Percentiles rank a stretch among this genome's conserved stretches.
phyloP scores from a whole-genome alignment of 2,113 vertebrate species.

The Clarias gariepinus region DNA sequence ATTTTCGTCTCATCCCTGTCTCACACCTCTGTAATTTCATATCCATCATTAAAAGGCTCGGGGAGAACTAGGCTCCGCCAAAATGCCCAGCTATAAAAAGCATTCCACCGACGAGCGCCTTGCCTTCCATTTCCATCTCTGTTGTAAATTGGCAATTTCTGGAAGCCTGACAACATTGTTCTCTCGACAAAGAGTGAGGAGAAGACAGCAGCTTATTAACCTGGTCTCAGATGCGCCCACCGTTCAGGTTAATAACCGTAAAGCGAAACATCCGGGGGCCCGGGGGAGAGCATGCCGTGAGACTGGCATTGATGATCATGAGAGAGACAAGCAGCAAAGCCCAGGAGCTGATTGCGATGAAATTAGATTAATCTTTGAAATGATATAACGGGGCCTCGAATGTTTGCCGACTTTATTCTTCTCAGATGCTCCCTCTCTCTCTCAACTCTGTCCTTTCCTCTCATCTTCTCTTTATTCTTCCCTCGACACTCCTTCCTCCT shows the following conservation, averaged over 20 bases:
- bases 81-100: slow-evolving; percentile 52
- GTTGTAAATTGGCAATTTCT: slow-evolving; percentile 61
- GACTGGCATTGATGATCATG: slow-evolving; percentile 40
- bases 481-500: slow-evolving; percentile 12
- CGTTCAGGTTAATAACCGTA: slow-evolving; percentile 56
- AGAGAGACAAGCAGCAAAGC: slow-evolving; percentile 38
- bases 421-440: slow-evolving; percentile 20
- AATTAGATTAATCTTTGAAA: slow-evolving; percentile 59
- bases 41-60: slow-evolving; percentile 56
- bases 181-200: slow-evolving; percentile 54
- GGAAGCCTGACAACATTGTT: slow-evolving; percentile 56
- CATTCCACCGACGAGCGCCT: slow-evolving; percentile 49
- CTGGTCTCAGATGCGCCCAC: slow-evolving; percentile 51
- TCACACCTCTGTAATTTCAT: slow-evolving; percentile 55
- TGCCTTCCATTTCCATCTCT: slow-evolving; percentile 58
- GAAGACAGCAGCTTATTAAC: slow-evolving; percentile 59
- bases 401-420: slow-evolving; percentile 43
- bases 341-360: slow-evolving; percentile 48
- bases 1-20: slow-evolving; percentile 51
- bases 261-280: slow-evolving; percentile 49
- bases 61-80: slow-evolving; percentile 42
- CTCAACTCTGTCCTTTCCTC: slow-evolving; percentile 2
- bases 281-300: slow-evolving; percentile 41
- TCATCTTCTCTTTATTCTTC: slow-evolving; percentile 25
- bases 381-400: slow-evolving; percentile 39